phyloP scores from a whole-genome alignment of 2,113 vertebrate species.

The Plectropomus leopardus region DNA sequence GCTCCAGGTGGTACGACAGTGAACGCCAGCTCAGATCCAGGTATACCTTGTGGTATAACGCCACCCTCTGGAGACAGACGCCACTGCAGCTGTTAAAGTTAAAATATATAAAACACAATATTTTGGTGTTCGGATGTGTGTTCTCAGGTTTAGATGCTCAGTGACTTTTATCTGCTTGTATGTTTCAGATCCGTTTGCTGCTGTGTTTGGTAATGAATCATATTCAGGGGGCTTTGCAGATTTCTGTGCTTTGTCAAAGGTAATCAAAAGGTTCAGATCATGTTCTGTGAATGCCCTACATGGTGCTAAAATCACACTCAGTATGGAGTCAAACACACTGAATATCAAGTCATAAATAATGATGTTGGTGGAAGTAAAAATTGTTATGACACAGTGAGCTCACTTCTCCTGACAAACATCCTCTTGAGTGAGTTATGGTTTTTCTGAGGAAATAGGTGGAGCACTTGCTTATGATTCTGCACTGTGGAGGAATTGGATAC shows the following conservation, averaged over 20 bases:
- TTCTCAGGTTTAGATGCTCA: background rate
- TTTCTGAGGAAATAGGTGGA: constrained; percentile 11
- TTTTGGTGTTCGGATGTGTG: background rate
- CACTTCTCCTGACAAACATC: background rate
- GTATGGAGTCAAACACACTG: background rate
- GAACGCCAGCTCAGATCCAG: constrained; percentile 87
- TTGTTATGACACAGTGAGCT: background rate
- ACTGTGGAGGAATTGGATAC: background rate
- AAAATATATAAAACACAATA: too few relatives aligned
- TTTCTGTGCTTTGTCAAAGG: constrained; percentile 93
- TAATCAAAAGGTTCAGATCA: constrained; percentile 69
- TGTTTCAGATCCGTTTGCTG: constrained; percentile 91
- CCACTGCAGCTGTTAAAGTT: constrained; percentile 26
- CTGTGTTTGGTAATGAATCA: constrained; percentile 94
- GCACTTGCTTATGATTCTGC: background rate
- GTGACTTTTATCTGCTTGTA: background rate
- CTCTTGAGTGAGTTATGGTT: constrained; percentile 25
- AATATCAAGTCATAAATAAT: background rate
- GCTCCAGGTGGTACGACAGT: constrained; percentile 95
- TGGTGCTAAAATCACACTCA: background rate
- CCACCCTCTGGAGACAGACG: constrained; percentile 48
- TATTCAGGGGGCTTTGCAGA: constrained; percentile 96
- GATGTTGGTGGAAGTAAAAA: background rate
- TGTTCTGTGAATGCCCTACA: background rate
- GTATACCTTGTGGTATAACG: constrained; percentile 78